Base-by-base conservation (phyloP, 2,113 vertebrate genomes). In the Sialia sialis region DNA sequence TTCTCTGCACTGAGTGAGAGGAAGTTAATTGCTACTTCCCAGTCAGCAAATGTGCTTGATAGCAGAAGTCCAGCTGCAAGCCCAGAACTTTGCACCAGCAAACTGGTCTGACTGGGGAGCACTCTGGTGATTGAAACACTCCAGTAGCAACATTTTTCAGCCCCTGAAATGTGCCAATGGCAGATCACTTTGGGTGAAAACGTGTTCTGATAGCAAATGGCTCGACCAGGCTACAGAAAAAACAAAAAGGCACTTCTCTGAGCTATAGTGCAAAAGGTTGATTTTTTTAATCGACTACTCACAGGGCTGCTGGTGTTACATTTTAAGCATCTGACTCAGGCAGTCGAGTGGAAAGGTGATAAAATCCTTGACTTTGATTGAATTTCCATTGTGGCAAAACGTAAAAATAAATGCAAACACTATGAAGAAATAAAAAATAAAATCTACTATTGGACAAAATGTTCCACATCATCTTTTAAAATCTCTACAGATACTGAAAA, bases 301-400 rank as follows among this genome's bases (percentile, higher is more conserved):
- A 7, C 16, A 64, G 67, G 3, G 10, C 52, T 89, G 22, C 83
- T 72, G 64, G 39, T 76, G 76, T 91, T 96, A 96, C 58, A 73
- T 84, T 95, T 92, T 93, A 97, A 97, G 62, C 66, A 89, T 92
- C 67, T 96, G 87, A 95, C 89, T 95, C 73, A 75, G 56, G 22
- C 87, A 51, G 77, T 94, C 90, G 30, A 97, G 82, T 67, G 68
- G 66, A 87, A 96, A 97, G 36, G 84, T 11, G 10, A 83, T 87
- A 93, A 92, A 95, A 83, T 44, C 43, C 63, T 94, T 90, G 64
- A 69, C 88, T 93, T 90, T 69, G 84, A 97, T 91, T 29, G 36
- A 82, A 80, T 79, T 96, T 93, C 80, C 63, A 38, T 85, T 95
- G 51, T 90, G 51, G 8, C 15, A 76, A 87, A 87, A 84, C 14